Conservation (phyloP, 2,113 vertebrate genomes). For the Poeciliopsis prolifica region DNA sequence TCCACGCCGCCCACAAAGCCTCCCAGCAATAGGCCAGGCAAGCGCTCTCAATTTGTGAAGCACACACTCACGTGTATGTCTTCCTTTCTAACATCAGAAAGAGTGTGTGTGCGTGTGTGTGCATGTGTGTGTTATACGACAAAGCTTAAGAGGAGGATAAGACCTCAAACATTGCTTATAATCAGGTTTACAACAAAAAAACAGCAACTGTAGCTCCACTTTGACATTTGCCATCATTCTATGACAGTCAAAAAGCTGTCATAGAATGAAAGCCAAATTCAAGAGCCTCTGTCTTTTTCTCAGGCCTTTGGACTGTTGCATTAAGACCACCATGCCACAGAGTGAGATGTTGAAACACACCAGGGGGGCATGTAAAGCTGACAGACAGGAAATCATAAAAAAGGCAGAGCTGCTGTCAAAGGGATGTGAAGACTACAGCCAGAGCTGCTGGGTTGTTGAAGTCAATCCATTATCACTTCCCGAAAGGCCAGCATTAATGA, state of each 20-base stretch:
- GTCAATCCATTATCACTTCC: too few relatives aligned
- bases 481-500: too few relatives aligned
- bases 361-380: neutral
- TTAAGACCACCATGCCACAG: neutral
- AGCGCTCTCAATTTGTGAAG: constrained; percentile 68
- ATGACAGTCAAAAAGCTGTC: too few relatives aligned
- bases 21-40: constrained; percentile 78
- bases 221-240: neutral
- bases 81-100: constrained; percentile 7
- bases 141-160: neutral
- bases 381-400: constrained; percentile 5
- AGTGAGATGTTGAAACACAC: constrained; percentile 1
- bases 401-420: neutral
- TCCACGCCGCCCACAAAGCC: constrained; percentile 83
- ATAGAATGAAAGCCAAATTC: neutral
- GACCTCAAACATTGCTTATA: neutral
- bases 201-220: neutral
- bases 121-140: constrained; percentile 1
- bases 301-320: neutral
- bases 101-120: constrained; percentile 5
- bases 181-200: neutral
- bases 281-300: neutral
- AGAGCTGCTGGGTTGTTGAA: too few relatives aligned
- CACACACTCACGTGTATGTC: constrained; percentile 24
- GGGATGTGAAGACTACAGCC: too few relatives aligned